phyloP scores from a whole-genome alignment of 2,888 invertebrate species.

The Clostera curtula region DNA sequence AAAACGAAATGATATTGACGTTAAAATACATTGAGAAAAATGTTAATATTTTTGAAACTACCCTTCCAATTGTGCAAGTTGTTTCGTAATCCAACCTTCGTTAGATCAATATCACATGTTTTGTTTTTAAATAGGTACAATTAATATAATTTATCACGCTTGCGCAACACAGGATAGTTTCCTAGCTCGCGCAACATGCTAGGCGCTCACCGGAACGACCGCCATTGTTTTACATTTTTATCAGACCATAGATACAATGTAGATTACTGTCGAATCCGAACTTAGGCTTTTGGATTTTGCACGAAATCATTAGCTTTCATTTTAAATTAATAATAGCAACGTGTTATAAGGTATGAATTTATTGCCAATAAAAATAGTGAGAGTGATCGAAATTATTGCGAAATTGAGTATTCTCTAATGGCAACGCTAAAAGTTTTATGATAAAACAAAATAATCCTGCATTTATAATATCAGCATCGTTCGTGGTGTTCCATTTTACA shows the following conservation, averaged over 20 bases:
- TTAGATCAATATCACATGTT: constrained; percentile 23
- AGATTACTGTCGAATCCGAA: constrained; percentile 51
- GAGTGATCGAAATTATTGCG: too few relatives aligned
- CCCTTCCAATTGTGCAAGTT: constrained; percentile 17
- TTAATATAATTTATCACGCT: constrained; percentile 31
- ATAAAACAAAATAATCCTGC: too few relatives aligned
- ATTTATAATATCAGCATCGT: too few relatives aligned
- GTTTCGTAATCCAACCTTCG: too few relatives aligned
- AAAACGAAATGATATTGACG: too few relatives aligned
- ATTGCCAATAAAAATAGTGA: too few relatives aligned
- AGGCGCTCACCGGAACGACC: constrained; percentile 34
- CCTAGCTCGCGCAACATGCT: constrained; percentile 27
- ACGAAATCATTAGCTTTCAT: constrained; percentile 13
- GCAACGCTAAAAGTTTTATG: too few relatives aligned
- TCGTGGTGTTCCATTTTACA: too few relatives aligned
- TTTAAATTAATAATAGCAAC: too few relatives aligned
- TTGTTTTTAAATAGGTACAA: constrained; percentile 25
- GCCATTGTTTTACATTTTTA: constrained; percentile 47
- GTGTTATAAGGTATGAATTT: too few relatives aligned
- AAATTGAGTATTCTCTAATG: too few relatives aligned
- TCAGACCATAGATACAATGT: constrained; percentile 41
- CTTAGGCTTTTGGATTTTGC: constrained; percentile 33
- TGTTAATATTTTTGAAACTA: not conserved
- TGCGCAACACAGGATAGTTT: constrained; percentile 35
- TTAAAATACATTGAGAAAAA: too few relatives aligned